A percentile compares a stretch with the other conserved stretches of the same genome.
Evolutionary conservation across 2,113 vertebrate genomes (phyloP).

Genomic region (Myotis brandtii): DNA sequence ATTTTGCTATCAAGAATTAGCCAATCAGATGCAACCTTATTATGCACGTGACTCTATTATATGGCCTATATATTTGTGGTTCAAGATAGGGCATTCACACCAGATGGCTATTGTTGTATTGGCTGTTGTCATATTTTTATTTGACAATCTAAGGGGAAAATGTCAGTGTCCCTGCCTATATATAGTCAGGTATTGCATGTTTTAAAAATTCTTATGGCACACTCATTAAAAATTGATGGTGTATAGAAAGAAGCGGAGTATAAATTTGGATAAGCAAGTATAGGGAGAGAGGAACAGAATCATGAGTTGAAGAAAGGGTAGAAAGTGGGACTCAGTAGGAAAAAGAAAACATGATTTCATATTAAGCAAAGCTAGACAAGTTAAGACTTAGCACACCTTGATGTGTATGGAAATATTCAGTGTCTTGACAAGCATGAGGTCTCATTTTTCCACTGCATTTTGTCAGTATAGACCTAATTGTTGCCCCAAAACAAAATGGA

Average conservation of each 20-base stretch:
- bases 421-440: not conserved
- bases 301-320: not conserved
- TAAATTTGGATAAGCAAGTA: not conserved
- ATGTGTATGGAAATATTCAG: not conserved
- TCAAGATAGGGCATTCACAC: not conserved
- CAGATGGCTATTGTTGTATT: not conserved
- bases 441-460: not conserved
- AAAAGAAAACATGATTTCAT: not conserved
- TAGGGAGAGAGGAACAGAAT: not conserved
- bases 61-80: not conserved
- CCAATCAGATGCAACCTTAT: not conserved
- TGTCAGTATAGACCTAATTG: not conserved
- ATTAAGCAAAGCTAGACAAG: not conserved
- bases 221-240: not conserved
- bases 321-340: not conserved
- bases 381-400: not conserved
- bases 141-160: not conserved
- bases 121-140: not conserved
- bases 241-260: not conserved
- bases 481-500: not conserved
- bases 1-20: not conserved
- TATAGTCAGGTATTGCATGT: not conserved
- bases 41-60: not conserved
- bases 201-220: not conserved
- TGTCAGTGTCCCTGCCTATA: not conserved